Percentiles rank a stretch among this genome's conserved stretches.
Evolutionary conservation across 2,888 invertebrate genomes (phyloP).

Genomic region (Amblyjoppa fuscipennis): DNA sequence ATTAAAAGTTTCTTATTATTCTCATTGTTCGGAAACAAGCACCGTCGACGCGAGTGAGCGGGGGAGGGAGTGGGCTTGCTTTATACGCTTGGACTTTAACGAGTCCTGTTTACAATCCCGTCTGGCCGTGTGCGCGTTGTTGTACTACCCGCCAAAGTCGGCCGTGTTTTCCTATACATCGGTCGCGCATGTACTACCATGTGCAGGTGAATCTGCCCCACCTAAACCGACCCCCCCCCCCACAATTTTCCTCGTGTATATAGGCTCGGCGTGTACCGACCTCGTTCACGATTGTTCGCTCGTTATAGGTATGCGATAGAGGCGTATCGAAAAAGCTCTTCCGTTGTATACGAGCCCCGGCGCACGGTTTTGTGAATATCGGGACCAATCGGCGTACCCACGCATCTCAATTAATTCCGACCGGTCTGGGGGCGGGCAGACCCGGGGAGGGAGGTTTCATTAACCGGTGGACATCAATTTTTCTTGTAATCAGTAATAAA

Average conservation of each 20-base stretch:
- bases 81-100: conserved; percentile 74
- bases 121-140: conserved; percentile 46
- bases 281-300: conserved; percentile 33
- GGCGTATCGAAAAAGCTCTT: conserved; percentile 59
- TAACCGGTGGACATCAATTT: conserved; percentile 80
- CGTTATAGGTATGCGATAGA: conserved; percentile 32
- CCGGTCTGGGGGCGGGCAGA: background rate
- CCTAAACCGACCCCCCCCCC: conserved; percentile 1
- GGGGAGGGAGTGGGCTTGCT: conserved; percentile 72
- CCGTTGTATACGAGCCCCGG: conserved; percentile 38
- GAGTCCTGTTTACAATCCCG: conserved; percentile 78
- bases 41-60: conserved; percentile 59
- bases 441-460: conserved; percentile 73
- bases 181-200: conserved; percentile 10
- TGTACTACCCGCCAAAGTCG: conserved; percentile 16
- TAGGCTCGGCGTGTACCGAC: background rate
- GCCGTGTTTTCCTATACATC: conserved; percentile 2
- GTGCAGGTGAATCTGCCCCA: conserved; percentile 39
- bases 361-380: conserved; percentile 56
- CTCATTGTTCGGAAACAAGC: conserved; percentile 74
- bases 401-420: conserved; percentile 66
- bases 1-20: conserved; percentile 83
- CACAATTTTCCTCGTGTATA: conserved; percentile 14
- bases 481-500: conserved; percentile 83
- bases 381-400: conserved; percentile 59